Evolutionary conservation across 2,113 vertebrate genomes (phyloP).

Genomic region (Lepus europaeus): DNA sequence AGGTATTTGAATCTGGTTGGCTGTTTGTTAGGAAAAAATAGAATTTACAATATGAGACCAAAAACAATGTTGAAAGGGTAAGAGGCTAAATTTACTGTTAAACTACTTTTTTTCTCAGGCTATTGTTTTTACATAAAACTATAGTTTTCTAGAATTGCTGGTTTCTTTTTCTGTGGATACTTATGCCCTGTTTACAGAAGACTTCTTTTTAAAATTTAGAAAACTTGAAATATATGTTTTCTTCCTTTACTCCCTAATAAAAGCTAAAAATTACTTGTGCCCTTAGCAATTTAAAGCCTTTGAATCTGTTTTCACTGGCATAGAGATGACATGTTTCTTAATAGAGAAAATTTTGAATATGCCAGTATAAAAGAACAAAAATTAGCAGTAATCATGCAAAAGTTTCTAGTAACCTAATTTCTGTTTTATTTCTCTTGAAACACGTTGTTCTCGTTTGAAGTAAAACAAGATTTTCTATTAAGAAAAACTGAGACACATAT

Average conservation of each 20-base stretch:
- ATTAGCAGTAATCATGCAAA: slow-evolving; percentile 53
- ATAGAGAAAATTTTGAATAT: slow-evolving; percentile 61
- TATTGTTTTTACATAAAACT: slow-evolving; percentile 51
- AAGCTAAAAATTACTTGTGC: slow-evolving; percentile 31
- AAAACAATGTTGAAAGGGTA: slow-evolving; percentile 45
- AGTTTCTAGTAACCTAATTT: slow-evolving; percentile 50
- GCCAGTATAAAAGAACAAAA: slow-evolving; percentile 18
- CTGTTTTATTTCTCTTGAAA: slow-evolving; percentile 14
- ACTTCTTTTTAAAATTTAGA: slow-evolving; percentile 51
- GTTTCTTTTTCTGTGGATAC: slow-evolving; percentile 20
- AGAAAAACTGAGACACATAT: slow-evolving; percentile 33
- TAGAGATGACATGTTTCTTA: slow-evolving; percentile 43
- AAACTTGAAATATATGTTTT: slow-evolving; percentile 42
- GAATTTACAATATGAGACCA: not conserved
- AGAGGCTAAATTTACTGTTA: slow-evolving; percentile 16
- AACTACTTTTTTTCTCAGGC: not conserved
- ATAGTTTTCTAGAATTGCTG: not conserved
- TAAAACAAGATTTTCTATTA: slow-evolving; percentile 52
- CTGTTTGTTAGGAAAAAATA: slow-evolving; percentile 38
- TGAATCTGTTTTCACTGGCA: slow-evolving; percentile 27
- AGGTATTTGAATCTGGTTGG: not conserved
- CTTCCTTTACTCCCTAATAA: not conserved
- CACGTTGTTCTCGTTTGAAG: slow-evolving; percentile 64
- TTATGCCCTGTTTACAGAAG: not conserved
- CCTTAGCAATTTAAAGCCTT: slow-evolving; percentile 39